Evolutionary conservation across 1,140 invertebrate genomes (phyloP).

Genomic region (Polypedilum pembai): DNA sequence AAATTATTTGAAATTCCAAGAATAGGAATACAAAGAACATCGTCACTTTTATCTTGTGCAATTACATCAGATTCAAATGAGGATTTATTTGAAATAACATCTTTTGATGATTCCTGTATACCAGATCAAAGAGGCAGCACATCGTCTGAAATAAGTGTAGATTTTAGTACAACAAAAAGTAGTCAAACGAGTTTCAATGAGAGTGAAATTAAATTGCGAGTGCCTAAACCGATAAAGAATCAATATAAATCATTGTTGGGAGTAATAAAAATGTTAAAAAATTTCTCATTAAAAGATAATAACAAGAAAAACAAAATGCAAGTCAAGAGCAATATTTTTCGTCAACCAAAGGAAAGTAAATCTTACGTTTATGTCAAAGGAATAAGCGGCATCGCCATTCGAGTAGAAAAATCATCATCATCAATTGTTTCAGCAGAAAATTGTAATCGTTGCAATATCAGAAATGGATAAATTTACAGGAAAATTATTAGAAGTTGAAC

Average conservation of each 20-base stretch:
- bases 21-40: neutral
- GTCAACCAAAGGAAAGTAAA: slow-evolving; percentile 37
- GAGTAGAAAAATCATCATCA: slow-evolving; percentile 39
- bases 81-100: neutral
- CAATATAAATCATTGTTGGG: neutral
- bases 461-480: neutral
- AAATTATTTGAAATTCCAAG: neutral
- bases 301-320: neutral
- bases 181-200: neutral
- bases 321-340: slow-evolving; percentile 34
- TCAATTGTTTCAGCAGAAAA: neutral
- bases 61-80: neutral
- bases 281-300: slow-evolving; percentile 22
- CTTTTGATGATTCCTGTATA: neutral
- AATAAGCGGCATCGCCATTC: slow-evolving; percentile 39
- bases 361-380: slow-evolving; percentile 41
- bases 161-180: neutral
- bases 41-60: neutral
- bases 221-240: neutral
- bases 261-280: neutral
- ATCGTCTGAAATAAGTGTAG: neutral
- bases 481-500: neutral
- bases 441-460: neutral
- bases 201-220: neutral
- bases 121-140: neutral